Conservation (phyloP, 1,140 invertebrate species). For the Zaprionus kolodkinae region DNA sequence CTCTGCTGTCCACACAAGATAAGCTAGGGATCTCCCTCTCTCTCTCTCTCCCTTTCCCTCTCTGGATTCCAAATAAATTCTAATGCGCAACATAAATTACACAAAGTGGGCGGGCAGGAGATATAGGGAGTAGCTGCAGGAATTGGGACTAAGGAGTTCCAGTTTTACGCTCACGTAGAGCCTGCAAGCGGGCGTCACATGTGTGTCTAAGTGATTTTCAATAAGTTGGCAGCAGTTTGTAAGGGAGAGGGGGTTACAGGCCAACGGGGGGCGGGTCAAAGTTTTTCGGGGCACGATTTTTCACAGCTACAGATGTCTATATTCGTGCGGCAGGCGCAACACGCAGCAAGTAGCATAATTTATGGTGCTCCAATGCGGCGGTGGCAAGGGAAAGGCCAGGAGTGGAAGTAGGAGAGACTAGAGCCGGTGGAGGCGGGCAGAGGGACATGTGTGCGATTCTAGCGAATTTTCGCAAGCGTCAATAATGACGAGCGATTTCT, state of each 20-base stretch:
- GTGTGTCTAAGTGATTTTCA: constrained; percentile 82
- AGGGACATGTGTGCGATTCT: constrained; percentile 51
- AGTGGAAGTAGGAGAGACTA: neutral
- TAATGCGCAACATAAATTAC: constrained; percentile 55
- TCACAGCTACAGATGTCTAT: constrained; percentile 79
- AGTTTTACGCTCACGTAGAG: constrained; percentile 63
- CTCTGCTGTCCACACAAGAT: constrained; percentile 29
- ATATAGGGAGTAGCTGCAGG: neutral
- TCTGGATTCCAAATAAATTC: constrained; percentile 37
- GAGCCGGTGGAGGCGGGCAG: neutral
- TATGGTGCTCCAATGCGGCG: constrained; percentile 50
- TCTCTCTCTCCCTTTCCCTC: no score
- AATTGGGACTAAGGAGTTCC: constrained; percentile 10
- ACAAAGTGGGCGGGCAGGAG: constrained; percentile 29
- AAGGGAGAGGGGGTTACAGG: neutral
- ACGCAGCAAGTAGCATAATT: constrained; percentile 68
- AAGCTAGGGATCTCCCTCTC: constrained; percentile 25
- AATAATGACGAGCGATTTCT: constrained; percentile 82
- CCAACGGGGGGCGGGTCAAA: constrained; percentile 59
- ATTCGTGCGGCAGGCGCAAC: constrained; percentile 45
- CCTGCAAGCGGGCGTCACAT: constrained; percentile 63
- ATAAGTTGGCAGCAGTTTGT: constrained; percentile 63
- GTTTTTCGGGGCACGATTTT: constrained; percentile 79
- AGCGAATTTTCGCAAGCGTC: constrained; percentile 75
- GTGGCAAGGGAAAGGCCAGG: neutral